These are phyloP conservation scores for Notoglanidium macrostoma DNA, from an alignment of 2,797 vertebrate genomes.

Conservation along the genomic window DNA sequence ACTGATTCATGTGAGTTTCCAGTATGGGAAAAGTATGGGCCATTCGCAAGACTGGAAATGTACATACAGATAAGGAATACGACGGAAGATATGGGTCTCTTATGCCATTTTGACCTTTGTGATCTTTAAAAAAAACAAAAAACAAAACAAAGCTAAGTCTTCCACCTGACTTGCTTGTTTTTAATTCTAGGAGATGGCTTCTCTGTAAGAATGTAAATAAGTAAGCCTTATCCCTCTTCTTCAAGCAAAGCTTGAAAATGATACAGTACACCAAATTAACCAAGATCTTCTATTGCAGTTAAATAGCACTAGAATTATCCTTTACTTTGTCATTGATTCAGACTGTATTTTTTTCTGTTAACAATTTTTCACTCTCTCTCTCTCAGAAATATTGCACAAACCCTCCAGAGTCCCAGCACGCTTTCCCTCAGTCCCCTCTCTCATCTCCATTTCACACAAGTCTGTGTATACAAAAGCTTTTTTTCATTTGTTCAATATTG, in stretches of 20 bases:
- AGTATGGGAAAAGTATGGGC: neutral
- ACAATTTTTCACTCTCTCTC: constrained; percentile 22
- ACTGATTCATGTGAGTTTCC: constrained; percentile 15
- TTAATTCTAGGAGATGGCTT: neutral
- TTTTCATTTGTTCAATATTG: constrained; percentile 39
- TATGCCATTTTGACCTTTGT: neutral
- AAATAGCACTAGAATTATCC: constrained; percentile 1
- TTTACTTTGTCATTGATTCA: constrained; percentile 42
- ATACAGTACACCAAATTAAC: neutral
- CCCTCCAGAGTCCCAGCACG: constrained; percentile 41
- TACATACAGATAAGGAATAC: neutral
- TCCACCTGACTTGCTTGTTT: neutral
- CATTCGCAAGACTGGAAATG: neutral
- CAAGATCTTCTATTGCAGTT: neutral
- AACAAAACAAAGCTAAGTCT: neutral
- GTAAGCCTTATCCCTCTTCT: no score
- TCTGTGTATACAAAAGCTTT: constrained; percentile 34
- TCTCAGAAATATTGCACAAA: constrained; percentile 53
- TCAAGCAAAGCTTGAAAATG: neutral
- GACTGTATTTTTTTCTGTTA: constrained; percentile 47
- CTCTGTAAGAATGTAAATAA: neutral
- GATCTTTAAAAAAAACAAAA: neutral
- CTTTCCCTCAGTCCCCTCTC: constrained; percentile 64
- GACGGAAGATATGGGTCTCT: neutral
- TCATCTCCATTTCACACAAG: constrained; percentile 54